A percentile compares a stretch with the other conserved stretches of the same genome.
Evolutionary conservation across 2,888 invertebrate genomes (phyloP).

Genomic region (Sarcophaga variegata): DNA sequence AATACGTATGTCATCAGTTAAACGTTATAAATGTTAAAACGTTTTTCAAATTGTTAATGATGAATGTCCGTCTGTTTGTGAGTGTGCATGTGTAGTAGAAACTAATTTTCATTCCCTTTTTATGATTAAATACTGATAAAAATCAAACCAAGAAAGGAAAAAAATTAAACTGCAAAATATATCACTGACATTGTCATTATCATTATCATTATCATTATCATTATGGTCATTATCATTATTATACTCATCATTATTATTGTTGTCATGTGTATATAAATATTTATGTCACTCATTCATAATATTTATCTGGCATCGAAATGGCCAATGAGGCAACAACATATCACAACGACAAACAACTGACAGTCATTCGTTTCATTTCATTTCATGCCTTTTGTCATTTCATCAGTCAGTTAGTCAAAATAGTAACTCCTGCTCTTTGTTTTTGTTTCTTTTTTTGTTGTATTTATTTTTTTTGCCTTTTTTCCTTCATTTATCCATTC

Average conservation of each 20-base stretch:
- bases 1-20: constrained; percentile 64
- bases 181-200: constrained; percentile 35
- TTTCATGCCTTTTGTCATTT: neutral
- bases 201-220: constrained; percentile 33
- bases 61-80: constrained; percentile 5
- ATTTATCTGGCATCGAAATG: neutral
- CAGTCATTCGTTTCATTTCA: neutral
- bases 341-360: neutral
- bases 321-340: neutral
- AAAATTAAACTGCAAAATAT: constrained; percentile 12
- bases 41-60: constrained; percentile 9
- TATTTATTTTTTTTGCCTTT: neutral
- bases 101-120: constrained; percentile 20
- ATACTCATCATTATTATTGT: constrained; percentile 9
- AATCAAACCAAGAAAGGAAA: neutral
- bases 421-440: neutral
- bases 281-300: constrained; percentile 54
- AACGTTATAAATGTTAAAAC: constrained; percentile 37
- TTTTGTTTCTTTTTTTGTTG: neutral
- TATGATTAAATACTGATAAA: constrained; percentile 43
- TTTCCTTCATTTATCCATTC: constrained; percentile 38
- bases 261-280: constrained; percentile 58
- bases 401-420: neutral
- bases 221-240: constrained; percentile 13
- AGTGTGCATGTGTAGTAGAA: constrained; percentile 9